Evolutionary conservation across 64 coral and sea anemone genomes (phyloP).

Genomic region (Catalaphyllia jardinei): DNA sequence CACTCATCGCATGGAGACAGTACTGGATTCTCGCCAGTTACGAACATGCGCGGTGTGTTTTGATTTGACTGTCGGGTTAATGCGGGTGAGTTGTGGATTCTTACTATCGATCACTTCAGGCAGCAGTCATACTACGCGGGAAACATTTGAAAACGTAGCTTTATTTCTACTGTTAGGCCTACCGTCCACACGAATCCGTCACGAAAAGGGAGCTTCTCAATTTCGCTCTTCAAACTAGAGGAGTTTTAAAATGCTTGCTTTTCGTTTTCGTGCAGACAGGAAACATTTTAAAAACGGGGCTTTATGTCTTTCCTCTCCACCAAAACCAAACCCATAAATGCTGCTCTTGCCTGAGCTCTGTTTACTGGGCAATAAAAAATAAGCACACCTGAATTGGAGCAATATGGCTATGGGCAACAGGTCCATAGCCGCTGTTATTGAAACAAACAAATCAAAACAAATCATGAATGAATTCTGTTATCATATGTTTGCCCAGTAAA

Average conservation of each 20-base stretch:
- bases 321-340: slow-evolving; percentile 21
- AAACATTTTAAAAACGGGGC: too few relatives aligned
- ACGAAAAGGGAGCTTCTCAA: too few relatives aligned
- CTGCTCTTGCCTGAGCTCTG: slow-evolving; percentile 53
- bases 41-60: slow-evolving; percentile 98
- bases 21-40: slow-evolving; percentile 80
- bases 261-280: neutral
- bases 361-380: slow-evolving; percentile 24
- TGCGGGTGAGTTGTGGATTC: slow-evolving; percentile 61
- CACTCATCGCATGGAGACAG: slow-evolving; percentile 69
- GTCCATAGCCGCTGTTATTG: slow-evolving; percentile 12
- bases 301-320: too few relatives aligned
- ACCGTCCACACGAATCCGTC: too few relatives aligned
- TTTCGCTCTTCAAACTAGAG: neutral
- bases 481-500: too few relatives aligned
- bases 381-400: too few relatives aligned
- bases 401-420: slow-evolving; percentile 3
- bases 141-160: too few relatives aligned
- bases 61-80: slow-evolving; percentile 95
- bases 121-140: too few relatives aligned
- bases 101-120: neutral
- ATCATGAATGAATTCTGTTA: too few relatives aligned
- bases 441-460: neutral
- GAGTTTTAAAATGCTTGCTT: neutral
- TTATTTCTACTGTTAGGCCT: too few relatives aligned